Conservation (phyloP, 2,113 vertebrate species). For the Eulemur rufifrons region DNA sequence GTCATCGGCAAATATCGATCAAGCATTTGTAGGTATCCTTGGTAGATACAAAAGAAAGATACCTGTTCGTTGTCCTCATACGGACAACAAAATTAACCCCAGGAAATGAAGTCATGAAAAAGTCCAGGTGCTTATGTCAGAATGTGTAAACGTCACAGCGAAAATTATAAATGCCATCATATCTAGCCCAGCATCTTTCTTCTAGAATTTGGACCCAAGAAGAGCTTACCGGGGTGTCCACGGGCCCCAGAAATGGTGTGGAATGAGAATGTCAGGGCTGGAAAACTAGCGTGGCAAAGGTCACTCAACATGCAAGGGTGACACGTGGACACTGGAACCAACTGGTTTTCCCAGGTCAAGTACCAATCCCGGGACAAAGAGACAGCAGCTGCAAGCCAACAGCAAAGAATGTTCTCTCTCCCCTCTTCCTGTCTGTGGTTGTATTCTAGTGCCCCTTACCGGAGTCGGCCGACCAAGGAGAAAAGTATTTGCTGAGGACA, state of each 20-base stretch:
- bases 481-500: background rate
- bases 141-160: background rate
- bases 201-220: background rate
- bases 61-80: background rate
- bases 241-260: background rate
- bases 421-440: no score
- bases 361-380: background rate
- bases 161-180: background rate
- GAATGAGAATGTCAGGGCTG: background rate
- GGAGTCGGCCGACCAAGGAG: background rate
- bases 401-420: background rate
- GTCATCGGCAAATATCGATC: no score
- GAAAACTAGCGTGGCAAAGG: background rate
- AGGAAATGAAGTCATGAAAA: background rate
- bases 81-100: background rate
- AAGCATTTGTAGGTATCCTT: background rate
- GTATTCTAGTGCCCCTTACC: accelerated
- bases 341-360: background rate
- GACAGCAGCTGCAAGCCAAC: background rate
- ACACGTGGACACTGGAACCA: background rate
- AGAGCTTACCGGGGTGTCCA: background rate
- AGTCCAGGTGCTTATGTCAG: background rate
- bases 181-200: background rate
- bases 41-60: background rate
- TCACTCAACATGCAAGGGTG: no score